These are phyloP conservation scores for Crocallis elinguaria DNA, from an alignment of 2,888 invertebrate genomes.

Conservation along the genomic window DNA sequence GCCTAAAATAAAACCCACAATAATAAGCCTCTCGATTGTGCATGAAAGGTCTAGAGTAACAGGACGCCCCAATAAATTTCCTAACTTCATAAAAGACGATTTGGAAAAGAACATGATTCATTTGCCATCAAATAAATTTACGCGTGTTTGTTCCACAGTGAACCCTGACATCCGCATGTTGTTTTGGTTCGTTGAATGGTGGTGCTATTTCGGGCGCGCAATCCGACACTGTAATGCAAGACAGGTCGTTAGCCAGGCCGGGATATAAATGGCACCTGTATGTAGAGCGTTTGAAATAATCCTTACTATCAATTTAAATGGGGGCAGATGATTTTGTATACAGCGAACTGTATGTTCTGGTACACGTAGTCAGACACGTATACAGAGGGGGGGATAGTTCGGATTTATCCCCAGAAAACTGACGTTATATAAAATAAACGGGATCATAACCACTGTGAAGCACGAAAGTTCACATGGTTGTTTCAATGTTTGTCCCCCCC, in stretches of 20 bases:
- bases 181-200: slow-evolving; percentile 25
- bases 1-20: no score
- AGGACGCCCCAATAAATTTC: not conserved
- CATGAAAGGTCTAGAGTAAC: not conserved
- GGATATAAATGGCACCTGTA: slow-evolving; percentile 20
- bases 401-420: no score
- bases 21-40: no score
- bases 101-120: slow-evolving; percentile 4
- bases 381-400: no score
- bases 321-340: not conserved
- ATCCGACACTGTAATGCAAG: slow-evolving; percentile 30
- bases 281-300: not conserved
- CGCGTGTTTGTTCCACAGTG: slow-evolving; percentile 7
- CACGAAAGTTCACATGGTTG: no score
- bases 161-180: slow-evolving; percentile 15
- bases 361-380: no score
- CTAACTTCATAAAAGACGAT: not conserved
- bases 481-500: no score
- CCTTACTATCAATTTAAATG: not conserved
- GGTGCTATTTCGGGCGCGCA: slow-evolving; percentile 31
- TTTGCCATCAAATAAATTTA: not conserved
- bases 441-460: no score
- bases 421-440: no score
- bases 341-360: no score
- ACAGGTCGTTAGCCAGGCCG: slow-evolving; percentile 30